Evolutionary conservation across 2,797 vertebrate genomes (phyloP).

Genomic region (Chaunax sp.): DNA sequence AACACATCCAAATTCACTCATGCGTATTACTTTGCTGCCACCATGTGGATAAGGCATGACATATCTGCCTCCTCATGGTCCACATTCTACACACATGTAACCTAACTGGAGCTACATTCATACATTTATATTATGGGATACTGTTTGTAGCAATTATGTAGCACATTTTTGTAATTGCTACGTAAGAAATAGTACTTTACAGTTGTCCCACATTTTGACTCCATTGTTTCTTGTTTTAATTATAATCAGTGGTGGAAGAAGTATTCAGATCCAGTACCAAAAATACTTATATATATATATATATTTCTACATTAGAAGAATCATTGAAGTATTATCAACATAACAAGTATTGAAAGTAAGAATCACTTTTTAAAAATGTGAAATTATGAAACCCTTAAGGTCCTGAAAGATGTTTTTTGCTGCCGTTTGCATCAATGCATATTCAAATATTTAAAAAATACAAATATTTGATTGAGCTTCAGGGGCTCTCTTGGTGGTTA

Average conservation of each 20-base stretch:
- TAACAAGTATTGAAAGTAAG: background rate
- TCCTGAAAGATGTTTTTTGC: background rate
- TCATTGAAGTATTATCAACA: background rate
- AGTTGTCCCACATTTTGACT: background rate
- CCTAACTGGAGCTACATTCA: too few relatives aligned
- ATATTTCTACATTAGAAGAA: too few relatives aligned
- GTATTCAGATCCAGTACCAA: background rate
- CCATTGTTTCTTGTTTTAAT: background rate
- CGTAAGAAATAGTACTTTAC: too few relatives aligned
- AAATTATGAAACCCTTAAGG: background rate
- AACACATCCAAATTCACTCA: conserved; percentile 2
- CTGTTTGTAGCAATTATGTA: too few relatives aligned
- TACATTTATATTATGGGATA: too few relatives aligned
- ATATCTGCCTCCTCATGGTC: background rate
- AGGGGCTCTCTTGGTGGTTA: background rate
- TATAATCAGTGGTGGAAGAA: background rate
- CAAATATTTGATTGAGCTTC: background rate
- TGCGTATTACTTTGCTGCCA: conserved; percentile 63
- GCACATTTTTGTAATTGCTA: too few relatives aligned
- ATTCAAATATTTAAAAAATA: background rate
- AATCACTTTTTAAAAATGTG: background rate
- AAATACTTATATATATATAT: too few relatives aligned
- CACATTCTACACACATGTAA: too few relatives aligned
- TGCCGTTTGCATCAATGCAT: background rate
- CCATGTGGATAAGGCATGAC: conserved; percentile 57